phyloP scores from a whole-genome alignment of 2,113 vertebrate species.

The Corythornis cristatus region DNA sequence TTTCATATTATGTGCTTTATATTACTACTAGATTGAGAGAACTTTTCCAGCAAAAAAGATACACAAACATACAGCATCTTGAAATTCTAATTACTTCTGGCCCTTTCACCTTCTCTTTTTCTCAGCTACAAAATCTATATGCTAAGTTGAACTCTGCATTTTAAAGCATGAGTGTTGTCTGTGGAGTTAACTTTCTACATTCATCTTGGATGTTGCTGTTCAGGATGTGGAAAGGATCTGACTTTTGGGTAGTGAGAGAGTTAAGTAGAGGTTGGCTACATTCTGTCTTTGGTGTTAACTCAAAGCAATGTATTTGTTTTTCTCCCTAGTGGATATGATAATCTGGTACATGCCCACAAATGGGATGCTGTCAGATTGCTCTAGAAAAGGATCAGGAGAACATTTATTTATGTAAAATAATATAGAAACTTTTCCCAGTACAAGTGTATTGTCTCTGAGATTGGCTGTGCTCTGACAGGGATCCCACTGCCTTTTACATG shows the following conservation, averaged over 20 bases:
- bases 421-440: not conserved
- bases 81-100: not conserved
- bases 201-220: not conserved
- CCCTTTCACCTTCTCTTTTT: not conserved
- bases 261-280: not conserved
- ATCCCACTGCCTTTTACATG: not conserved
- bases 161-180: not conserved
- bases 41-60: not conserved
- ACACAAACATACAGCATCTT: not conserved
- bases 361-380: not conserved
- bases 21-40: slow-evolving; percentile 10
- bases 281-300: not conserved
- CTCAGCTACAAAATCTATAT: not conserved
- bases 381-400: not conserved
- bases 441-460: not conserved
- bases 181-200: not conserved
- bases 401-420: not conserved
- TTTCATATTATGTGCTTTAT: not conserved
- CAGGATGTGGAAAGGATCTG: not conserved
- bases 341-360: not conserved
- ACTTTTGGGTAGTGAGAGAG: not conserved
- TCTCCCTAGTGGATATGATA: not conserved
- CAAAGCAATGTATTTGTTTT: not conserved
- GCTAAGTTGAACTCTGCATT: not conserved
- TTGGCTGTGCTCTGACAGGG: not conserved